Evolutionary conservation across 1,140 invertebrate genomes (phyloP), one percentile per base, ranked within the genome.

Genomic region (Neuroterus valhalla): DNA sequence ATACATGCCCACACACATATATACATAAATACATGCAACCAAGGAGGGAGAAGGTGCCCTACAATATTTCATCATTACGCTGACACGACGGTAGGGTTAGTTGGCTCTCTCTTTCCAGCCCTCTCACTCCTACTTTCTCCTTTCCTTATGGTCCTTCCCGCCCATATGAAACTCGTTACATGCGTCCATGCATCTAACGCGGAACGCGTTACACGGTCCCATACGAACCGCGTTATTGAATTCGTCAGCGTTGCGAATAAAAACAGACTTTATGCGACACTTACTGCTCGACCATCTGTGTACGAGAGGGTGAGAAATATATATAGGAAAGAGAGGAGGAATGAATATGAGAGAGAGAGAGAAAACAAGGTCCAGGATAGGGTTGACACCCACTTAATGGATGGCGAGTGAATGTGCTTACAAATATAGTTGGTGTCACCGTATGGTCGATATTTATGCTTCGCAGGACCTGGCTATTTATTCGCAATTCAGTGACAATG

Each of bases 41-140:
- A 83, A 62, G 14, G 21, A 23, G 52, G 52, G 21, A 21, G 79
- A 77, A 77, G 75, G 77, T 87, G 80, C 80, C 72, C 80, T 76
- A 83, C 84, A 87, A 91, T 91, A 91, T 91, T 91, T 91, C 90
- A 91, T 91, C 90, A 90, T 91, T 91, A 91, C 82, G 72, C 80
- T 84, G 87, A 90, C 86, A 85, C 84, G 84, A 84, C 71, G 81
- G 82, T 88, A 87, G 85, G 86, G 87, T 87, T 87, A 85, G 82
- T 81, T 74, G 79, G 71, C 72, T 71, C 72, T 74, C 72, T 74
- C 75, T 69, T 23, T 12, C 50, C 6, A 23, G 3, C 52, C 46
- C 69, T 75, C 71, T 48, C 46, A 6, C 42, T 38, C 52, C 11
- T 43, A 44, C 45, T 52, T 66, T 26, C 26, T 26, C 62, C 42